phyloP scores from a whole-genome alignment of 2,888 invertebrate genomes.

The Apotomis betuletana region DNA sequence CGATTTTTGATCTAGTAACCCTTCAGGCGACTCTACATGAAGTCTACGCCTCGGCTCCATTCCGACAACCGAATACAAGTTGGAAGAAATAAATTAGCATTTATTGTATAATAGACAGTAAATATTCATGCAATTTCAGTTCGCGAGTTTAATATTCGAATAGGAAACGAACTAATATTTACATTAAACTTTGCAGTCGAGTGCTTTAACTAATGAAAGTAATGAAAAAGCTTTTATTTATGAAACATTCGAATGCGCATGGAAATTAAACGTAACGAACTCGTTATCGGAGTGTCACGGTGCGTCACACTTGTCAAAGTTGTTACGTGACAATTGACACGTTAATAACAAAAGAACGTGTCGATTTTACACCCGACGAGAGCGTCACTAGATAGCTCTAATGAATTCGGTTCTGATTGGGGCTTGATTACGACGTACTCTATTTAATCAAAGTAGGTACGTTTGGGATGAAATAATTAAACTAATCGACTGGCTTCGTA shows the following conservation, averaged over 20 bases:
- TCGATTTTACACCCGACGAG: constrained; percentile 33
- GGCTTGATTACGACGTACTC: constrained; percentile 32
- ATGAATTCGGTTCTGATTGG: constrained; percentile 36
- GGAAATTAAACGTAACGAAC: constrained; percentile 29
- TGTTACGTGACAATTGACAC: constrained; percentile 39
- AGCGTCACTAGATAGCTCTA: constrained; percentile 37
- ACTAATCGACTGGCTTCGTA: constrained; percentile 11
- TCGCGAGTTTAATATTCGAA: neutral
- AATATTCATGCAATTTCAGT: neutral
- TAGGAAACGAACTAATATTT: neutral
- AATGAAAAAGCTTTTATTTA: constrained; percentile 4
- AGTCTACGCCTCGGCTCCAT: too few species aligned
- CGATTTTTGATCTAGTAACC: too few species aligned
- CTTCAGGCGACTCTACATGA: too few species aligned
- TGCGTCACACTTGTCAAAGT: constrained; percentile 33
- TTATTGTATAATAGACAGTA: neutral
- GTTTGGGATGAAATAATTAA: constrained; percentile 26
- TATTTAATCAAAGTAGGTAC: constrained; percentile 26
- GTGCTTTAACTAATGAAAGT: neutral
- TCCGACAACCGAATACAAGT: too few species aligned
- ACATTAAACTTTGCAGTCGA: neutral
- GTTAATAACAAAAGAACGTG: constrained; percentile 38
- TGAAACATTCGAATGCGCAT: neutral
- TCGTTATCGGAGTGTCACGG: constrained; percentile 27
- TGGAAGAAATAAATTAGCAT: too few species aligned